phyloP scores from a whole-genome alignment of 2,113 vertebrate species.

The Herpetotheres cachinnans region DNA sequence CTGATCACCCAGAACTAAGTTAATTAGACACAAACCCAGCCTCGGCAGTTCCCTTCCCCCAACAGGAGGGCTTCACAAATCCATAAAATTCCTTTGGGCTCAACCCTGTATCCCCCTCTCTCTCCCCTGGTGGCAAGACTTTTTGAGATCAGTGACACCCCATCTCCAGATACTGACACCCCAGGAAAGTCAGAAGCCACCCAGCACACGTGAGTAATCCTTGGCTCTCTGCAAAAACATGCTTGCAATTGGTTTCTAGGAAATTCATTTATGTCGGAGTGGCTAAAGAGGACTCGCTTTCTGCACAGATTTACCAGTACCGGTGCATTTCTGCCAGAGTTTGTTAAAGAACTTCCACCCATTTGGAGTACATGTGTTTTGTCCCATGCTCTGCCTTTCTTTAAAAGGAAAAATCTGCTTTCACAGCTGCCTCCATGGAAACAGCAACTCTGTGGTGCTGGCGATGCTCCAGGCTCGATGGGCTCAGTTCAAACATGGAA shows the following conservation, averaged over 20 bases:
- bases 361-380: background rate
- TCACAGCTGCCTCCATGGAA: conserved; percentile 51
- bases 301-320: background rate
- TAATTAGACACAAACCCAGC: background rate
- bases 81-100: background rate
- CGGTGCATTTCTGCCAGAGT: background rate
- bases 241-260: background rate
- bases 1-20: background rate
- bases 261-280: background rate
- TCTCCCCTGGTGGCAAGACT: background rate
- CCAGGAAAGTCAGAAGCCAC: background rate
- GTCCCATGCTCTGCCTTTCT: background rate
- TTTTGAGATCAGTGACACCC: background rate
- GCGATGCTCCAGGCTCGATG: background rate
- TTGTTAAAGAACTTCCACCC: background rate
- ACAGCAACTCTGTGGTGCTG: background rate
- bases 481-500: background rate
- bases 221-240: background rate
- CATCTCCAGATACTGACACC: background rate
- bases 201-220: fast-evolving
- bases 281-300: background rate
- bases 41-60: background rate
- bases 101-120: background rate
- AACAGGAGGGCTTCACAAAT: background rate
- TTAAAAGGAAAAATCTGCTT: conserved; percentile 5